Evolutionary conservation across 1,140 invertebrate genomes (phyloP), one percentile per base, ranked within the genome.

Genomic region (Pteromalus puparum): DNA sequence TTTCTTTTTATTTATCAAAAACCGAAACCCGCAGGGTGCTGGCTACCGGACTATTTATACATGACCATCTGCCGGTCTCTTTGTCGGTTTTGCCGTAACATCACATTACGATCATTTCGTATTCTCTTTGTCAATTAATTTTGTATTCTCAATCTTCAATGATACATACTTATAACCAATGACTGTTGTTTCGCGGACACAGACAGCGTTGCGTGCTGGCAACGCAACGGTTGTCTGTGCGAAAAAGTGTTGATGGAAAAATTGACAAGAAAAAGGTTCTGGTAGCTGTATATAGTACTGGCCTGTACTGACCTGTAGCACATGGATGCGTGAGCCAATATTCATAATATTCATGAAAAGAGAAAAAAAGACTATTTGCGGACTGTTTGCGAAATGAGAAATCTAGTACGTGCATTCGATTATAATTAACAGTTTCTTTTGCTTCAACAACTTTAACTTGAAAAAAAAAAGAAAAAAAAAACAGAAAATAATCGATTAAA

Each of bases 231-330:
- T 61, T 18, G 53, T 61, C 70, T 82, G 81, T 82, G 81, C 42
- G 48, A 65, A 61, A 61, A 61, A 61, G 21, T 61, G 21, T 61
- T 61, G 18, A 61, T 18, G 53, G 18, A 61, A 70, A 84, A 78
- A 53, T 84, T 73, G 75, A 83, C 75, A 67, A 84, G 72, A 67
- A 68, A 80, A 84, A 84, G 78, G 53, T 84, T 84, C 84, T 89
- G 90, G 87, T 91, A 91, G 91, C 91, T 92, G 90, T 92, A 90
- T 91, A 90, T 91, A 91, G 91, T 91, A 92, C 89, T 92, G 92
- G 92, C 91, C 91, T 92, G 92, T 93, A 93, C 92, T 93, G 92
- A 93, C 92, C 92, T 93, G 92, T 93, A 93, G 92, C 92, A 93
- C 92, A 93, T 93, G 92, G 92, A 93, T 93, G 91, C 91, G 90